Conservation (phyloP, 2,797 vertebrate species). For the Microctenopoma lineatum region DNA sequence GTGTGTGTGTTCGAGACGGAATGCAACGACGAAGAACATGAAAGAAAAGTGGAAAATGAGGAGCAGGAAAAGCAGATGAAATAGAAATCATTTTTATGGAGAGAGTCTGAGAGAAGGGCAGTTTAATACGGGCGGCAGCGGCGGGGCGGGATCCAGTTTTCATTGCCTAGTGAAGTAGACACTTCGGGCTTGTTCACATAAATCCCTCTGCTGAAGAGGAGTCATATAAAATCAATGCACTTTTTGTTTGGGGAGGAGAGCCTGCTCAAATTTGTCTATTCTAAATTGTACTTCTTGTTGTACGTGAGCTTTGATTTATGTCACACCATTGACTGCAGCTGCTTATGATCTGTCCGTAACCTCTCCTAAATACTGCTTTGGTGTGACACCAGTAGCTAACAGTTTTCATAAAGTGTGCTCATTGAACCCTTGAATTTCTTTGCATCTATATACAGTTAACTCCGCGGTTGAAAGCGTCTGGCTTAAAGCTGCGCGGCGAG, state of each 20-base stretch:
- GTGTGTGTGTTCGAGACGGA: conserved; percentile 26
- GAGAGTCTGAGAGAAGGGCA: conserved; percentile 28
- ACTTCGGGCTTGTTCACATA: conserved; percentile 70
- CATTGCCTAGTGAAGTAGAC: conserved; percentile 65
- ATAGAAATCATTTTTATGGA: conserved; percentile 43
- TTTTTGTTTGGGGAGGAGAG: conserved; percentile 62
- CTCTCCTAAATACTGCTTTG: conserved; percentile 26
- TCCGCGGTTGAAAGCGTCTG: conserved; percentile 18
- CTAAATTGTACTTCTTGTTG: conserved; percentile 49
- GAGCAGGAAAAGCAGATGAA: conserved; percentile 30
- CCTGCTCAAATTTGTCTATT: conserved; percentile 48
- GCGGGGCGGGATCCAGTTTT: conserved; percentile 46
- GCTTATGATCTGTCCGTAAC: conserved; percentile 18
- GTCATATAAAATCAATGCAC: conserved; percentile 71
- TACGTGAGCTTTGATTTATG: conserved; percentile 30
- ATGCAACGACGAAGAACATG: conserved; percentile 41
- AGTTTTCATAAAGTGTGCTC: conserved; percentile 7
- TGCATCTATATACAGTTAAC: not conserved
- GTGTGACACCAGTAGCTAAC: not conserved
- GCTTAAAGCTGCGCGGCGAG: conserved; percentile 30
- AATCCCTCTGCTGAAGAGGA: conserved; percentile 65
- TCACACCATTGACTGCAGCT: conserved; percentile 22
- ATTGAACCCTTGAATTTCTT: conserved; percentile 23
- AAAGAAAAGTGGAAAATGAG: conserved; percentile 66
- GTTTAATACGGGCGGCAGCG: conserved; percentile 29